Percentiles rank a stretch among this genome's conserved stretches.
Conservation (phyloP, 2,113 vertebrate genomes). For the Ammodytes marinus region DNA sequence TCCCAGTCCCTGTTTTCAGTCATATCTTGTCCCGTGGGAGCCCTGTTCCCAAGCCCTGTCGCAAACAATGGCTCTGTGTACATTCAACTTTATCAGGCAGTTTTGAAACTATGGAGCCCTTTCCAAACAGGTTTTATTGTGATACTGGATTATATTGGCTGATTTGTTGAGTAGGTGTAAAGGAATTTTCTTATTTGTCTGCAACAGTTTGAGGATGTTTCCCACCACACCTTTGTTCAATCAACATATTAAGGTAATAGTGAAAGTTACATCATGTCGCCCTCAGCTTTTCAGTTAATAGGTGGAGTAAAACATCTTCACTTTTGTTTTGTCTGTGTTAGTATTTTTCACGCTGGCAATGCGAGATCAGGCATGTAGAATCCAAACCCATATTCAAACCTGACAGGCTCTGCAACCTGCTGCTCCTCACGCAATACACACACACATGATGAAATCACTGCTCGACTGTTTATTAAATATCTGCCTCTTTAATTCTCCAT, state of each 20-base stretch:
- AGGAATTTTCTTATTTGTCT: neutral
- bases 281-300: conserved; percentile 15
- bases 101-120: conserved; percentile 12
- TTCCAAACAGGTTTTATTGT: conserved; percentile 26
- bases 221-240: conserved; percentile 11
- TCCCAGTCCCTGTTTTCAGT: conserved; percentile 61
- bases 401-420: conserved; percentile 30
- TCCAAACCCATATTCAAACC: neutral
- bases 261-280: conserved; percentile 3
- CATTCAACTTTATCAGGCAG: conserved; percentile 57
- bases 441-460: neutral
- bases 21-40: conserved; percentile 59
- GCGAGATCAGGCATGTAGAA: neutral
- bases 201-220: conserved; percentile 17
- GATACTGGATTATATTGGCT: conserved; percentile 2
- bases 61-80: conserved; percentile 69
- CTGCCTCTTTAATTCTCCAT: neutral
- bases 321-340: conserved; percentile 14
- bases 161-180: conserved; percentile 12
- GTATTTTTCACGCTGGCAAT: neutral
- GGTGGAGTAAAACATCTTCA: conserved; percentile 17
- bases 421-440: conserved; percentile 5
- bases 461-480: neutral
- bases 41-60: conserved; percentile 51
- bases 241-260: neutral